These are phyloP conservation scores for Chiroxiphia lanceolata DNA, from an alignment of 2,797 vertebrate genomes.

Conservation along the genomic window DNA sequence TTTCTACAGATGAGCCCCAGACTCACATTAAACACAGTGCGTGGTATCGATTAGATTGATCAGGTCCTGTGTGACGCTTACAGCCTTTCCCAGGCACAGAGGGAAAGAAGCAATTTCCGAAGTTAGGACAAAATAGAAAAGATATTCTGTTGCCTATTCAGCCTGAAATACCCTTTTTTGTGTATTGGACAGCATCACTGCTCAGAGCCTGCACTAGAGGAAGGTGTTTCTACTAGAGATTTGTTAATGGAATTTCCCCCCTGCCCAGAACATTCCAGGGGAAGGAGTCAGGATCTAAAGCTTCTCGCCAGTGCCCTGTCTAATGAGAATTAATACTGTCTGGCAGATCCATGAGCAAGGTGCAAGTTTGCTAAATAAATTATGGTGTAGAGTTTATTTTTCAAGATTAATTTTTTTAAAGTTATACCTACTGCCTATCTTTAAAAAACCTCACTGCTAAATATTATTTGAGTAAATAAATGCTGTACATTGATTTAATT, in stretches of 20 bases:
- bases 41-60: background rate
- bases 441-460: background rate
- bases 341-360: background rate
- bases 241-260: background rate
- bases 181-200: background rate
- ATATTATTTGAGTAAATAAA: background rate
- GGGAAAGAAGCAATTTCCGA: background rate
- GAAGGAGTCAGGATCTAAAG: background rate
- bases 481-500: background rate
- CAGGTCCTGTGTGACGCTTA: background rate
- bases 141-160: background rate
- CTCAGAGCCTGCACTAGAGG: background rate
- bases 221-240: background rate
- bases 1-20: background rate
- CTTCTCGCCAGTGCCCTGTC: background rate
- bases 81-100: background rate
- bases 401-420: background rate
- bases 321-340: background rate
- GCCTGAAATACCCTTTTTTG: background rate
- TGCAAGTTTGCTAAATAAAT: background rate
- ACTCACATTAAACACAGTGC: background rate
- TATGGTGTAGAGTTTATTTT: background rate
- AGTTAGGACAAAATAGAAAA: background rate
- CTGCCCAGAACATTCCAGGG: background rate
- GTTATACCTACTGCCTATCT: background rate